A percentile compares a stretch with the other conserved stretches of the same genome.
phyloP scores from a whole-genome alignment of 2,888 invertebrate species.

The Caenorhabditis sinica region DNA sequence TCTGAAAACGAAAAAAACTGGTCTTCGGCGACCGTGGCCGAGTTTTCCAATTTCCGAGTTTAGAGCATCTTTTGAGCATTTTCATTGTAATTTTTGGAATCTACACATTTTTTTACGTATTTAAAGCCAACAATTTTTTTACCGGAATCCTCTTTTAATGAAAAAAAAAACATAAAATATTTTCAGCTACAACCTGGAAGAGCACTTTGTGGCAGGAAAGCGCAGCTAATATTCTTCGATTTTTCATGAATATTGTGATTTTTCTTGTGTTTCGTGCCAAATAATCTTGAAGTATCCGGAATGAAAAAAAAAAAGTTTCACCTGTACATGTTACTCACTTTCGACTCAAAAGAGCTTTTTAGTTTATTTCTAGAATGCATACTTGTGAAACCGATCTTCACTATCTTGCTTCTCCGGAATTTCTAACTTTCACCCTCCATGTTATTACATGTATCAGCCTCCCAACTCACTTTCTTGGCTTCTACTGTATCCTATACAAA shows the following conservation, averaged over 20 bases:
- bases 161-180: neutral
- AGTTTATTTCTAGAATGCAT: too few species aligned
- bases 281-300: neutral
- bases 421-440: constrained; percentile 15
- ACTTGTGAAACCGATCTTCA: constrained; percentile 7
- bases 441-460: neutral
- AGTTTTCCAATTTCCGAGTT: too few species aligned
- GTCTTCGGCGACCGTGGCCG: too few species aligned
- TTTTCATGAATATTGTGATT: neutral
- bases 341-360: too few species aligned
- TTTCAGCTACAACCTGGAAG: constrained; percentile 1
- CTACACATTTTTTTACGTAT: too few species aligned
- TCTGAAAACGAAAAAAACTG: too few species aligned
- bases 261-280: neutral
- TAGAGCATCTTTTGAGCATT: too few species aligned
- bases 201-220: neutral
- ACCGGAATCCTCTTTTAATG: too few species aligned
- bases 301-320: neutral
- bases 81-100: too few species aligned
- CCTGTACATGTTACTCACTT: too few species aligned
- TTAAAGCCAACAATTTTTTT: too few species aligned
- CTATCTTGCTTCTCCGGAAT: constrained; percentile 18
- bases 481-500: constrained; percentile 44
- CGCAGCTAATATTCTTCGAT: neutral
- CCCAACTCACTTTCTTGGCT: constrained; percentile 20